These are phyloP conservation scores for Iselma pallidipennis DNA, from an alignment of 2,888 invertebrate species.

Conservation along the genomic window DNA sequence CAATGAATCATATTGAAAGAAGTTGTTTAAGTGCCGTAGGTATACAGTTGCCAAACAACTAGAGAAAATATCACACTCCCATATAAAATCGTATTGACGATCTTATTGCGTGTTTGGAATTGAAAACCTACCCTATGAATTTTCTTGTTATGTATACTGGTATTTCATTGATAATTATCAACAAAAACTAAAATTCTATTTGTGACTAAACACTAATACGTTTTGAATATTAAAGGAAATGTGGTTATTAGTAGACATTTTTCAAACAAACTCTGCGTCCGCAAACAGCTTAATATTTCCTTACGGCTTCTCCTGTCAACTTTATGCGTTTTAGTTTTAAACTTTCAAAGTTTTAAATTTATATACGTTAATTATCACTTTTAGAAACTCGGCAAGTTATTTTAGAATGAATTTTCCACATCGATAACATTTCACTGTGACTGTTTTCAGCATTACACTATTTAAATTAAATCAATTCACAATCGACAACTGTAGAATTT, in stretches of 20 bases:
- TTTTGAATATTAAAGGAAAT: constrained; percentile 15
- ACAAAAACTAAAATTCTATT: constrained; percentile 6
- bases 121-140: constrained; percentile 12
- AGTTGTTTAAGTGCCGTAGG: constrained; percentile 24
- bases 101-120: constrained; percentile 25
- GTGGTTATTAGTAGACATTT: constrained; percentile 19
- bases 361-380: constrained; percentile 29
- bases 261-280: constrained; percentile 25
- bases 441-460: constrained; percentile 4
- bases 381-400: constrained; percentile 24
- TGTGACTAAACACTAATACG: constrained; percentile 17
- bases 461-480: not conserved
- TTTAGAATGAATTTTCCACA: constrained; percentile 24
- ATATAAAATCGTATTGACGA: constrained; percentile 26
- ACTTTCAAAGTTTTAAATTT: constrained; percentile 28
- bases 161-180: constrained; percentile 19
- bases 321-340: constrained; percentile 28
- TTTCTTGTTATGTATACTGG: constrained; percentile 12
- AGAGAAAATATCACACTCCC: constrained; percentile 18
- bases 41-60: constrained; percentile 8
- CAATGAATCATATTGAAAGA: constrained; percentile 28
- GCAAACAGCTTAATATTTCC: constrained; percentile 28
- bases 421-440: constrained; percentile 22
- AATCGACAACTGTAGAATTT: not conserved
- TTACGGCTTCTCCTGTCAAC: constrained; percentile 29